Evolutionary conservation across 2,113 vertebrate species (phyloP).

Genomic region (Clupea harengus): DNA sequence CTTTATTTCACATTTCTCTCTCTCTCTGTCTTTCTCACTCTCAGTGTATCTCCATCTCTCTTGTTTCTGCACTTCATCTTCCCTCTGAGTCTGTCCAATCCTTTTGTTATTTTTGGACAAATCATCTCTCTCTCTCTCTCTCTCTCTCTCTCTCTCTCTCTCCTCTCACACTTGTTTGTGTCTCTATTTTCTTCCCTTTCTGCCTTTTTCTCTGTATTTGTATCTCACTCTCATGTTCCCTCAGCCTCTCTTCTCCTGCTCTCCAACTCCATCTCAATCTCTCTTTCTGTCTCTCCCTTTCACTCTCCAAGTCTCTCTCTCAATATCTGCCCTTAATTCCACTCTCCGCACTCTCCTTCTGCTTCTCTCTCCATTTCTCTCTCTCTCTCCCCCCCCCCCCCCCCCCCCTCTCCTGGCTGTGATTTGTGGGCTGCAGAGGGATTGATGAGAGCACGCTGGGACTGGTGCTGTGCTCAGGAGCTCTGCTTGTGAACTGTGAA

Average conservation of each 20-base stretch:
- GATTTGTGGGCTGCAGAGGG: not conserved
- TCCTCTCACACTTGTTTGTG: too few relatives aligned
- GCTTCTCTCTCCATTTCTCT: not conserved
- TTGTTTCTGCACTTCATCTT: too few relatives aligned
- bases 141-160: too few relatives aligned
- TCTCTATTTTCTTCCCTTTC: too few relatives aligned
- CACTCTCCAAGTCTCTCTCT: not conserved
- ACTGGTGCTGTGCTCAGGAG: conserved; percentile 31
- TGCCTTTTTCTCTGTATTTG: too few relatives aligned
- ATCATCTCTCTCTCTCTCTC: too few relatives aligned
- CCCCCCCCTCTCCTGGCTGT: not conserved
- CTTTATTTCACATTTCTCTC: not conserved
- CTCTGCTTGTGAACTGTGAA: conserved; percentile 62
- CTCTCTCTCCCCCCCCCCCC: not conserved
- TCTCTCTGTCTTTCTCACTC: not conserved
- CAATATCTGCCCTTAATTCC: not conserved
- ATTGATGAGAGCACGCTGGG: conserved; percentile 31
- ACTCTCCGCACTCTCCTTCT: not conserved
- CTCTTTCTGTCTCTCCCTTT: not conserved
- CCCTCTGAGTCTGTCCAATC: too few relatives aligned
- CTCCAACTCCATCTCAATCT: not conserved
- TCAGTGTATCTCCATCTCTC: too few relatives aligned
- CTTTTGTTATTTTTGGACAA: too few relatives aligned
- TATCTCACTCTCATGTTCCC: too few relatives aligned
- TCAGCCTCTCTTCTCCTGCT: not conserved